Percentiles rank a stretch among this genome's conserved stretches.
Conservation (phyloP, 2,113 vertebrate species). For the Pholis gunnellus region DNA sequence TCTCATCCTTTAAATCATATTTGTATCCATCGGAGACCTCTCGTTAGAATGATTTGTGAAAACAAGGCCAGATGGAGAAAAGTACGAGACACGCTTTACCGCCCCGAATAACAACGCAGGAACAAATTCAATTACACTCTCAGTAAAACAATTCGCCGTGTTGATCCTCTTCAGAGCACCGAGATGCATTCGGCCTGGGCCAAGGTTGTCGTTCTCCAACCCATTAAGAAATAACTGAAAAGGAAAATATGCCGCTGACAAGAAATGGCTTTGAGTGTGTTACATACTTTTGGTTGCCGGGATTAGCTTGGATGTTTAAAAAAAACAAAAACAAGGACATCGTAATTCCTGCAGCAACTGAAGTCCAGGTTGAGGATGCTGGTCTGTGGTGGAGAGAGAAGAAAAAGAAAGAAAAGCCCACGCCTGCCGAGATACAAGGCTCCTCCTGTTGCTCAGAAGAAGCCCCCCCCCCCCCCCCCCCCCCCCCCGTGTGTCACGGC, state of each 20-base stretch:
- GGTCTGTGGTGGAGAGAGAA: constrained; percentile 2
- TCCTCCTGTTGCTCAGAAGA: neutral
- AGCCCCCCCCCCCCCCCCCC: neutral
- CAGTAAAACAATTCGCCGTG: neutral
- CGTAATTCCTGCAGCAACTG: constrained; percentile 25
- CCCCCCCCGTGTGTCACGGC: neutral
- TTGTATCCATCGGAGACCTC: constrained; percentile 20
- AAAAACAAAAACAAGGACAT: constrained; percentile 9
- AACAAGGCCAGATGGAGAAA: constrained; percentile 14
- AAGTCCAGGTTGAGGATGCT: constrained; percentile 26
- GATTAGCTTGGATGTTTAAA: constrained; percentile 23
- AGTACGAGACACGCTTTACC: constrained; percentile 1
- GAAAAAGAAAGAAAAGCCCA: constrained; percentile 8
- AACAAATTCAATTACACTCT: constrained; percentile 18
- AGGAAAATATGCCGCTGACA: constrained; percentile 27
- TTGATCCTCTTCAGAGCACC: neutral
- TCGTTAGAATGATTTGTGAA: constrained; percentile 16
- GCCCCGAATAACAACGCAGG: neutral
- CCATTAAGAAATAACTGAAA: constrained; percentile 49
- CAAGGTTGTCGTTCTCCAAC: neutral
- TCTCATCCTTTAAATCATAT: neutral
- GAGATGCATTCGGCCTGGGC: neutral
- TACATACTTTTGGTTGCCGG: constrained; percentile 48
- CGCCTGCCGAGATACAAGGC: constrained; percentile 24
- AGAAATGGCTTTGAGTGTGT: constrained; percentile 11